Conservation (phyloP, 1,140 invertebrate species). For the Bombus vancouverensis region DNA sequence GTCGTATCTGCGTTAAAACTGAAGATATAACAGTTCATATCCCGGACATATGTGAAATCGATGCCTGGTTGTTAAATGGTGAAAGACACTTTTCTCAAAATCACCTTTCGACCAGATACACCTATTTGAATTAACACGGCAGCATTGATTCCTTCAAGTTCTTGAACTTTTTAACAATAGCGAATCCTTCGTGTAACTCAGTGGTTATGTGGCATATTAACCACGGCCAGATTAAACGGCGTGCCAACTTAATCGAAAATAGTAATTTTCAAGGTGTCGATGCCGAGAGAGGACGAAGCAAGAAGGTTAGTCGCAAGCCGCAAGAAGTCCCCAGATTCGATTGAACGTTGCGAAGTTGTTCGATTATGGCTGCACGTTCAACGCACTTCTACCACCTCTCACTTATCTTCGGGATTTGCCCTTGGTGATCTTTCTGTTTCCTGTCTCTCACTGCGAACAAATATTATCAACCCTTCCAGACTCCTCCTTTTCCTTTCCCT, state of each 20-base stretch:
- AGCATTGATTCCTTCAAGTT: not conserved
- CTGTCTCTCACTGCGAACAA: conserved; percentile 76
- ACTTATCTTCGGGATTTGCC: conserved; percentile 80
- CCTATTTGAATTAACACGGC: too few relatives aligned
- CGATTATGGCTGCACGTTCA: conserved; percentile 69
- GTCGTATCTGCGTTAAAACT: too few relatives aligned
- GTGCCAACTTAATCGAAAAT: not conserved
- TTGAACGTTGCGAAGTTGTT: conserved; percentile 35
- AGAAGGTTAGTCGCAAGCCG: conserved; percentile 55
- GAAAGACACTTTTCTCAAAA: too few relatives aligned
- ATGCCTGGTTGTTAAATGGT: too few relatives aligned
- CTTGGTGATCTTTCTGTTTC: conserved; percentile 78
- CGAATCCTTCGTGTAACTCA: not conserved
- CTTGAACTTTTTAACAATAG: not conserved
- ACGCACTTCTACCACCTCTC: conserved; percentile 79
- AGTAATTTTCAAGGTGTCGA: not conserved
- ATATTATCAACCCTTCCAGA: conserved; percentile 23
- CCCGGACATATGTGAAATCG: too few relatives aligned
- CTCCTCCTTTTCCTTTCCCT: not conserved
- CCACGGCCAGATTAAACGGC: not conserved
- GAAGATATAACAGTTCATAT: too few relatives aligned
- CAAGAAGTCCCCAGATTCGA: conserved; percentile 17
- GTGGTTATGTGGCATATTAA: too few relatives aligned
- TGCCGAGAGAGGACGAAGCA: conserved; percentile 63
- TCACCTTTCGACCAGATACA: too few relatives aligned